These are phyloP conservation scores for Pediacus dermestoides DNA, from an alignment of 2,888 invertebrate genomes.

Conservation along the genomic window DNA sequence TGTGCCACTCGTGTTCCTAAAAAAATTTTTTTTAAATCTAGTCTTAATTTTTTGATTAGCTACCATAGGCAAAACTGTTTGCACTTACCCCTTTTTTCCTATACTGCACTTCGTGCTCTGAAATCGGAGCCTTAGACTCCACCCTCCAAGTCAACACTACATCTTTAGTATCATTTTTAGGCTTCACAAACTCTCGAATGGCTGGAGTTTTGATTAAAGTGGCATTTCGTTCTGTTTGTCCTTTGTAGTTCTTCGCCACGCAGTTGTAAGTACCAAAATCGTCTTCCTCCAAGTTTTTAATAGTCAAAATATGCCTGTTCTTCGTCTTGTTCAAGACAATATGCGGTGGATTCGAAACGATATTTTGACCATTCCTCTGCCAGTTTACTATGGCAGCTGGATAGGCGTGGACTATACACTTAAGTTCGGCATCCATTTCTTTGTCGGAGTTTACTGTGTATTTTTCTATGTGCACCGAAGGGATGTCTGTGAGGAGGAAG, in stretches of 20 bases:
- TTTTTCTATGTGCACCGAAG: slow-evolving; percentile 48
- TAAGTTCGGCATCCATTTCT: slow-evolving; percentile 46
- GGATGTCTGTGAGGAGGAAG: slow-evolving; percentile 50
- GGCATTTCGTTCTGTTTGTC: slow-evolving; percentile 39
- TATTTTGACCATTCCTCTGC: slow-evolving; percentile 40
- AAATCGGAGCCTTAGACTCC: slow-evolving; percentile 50
- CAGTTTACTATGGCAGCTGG: slow-evolving; percentile 46
- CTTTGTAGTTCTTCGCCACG: slow-evolving; percentile 45
- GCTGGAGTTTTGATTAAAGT: slow-evolving; percentile 40
- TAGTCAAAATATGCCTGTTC: slow-evolving; percentile 39
- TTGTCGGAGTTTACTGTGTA: slow-evolving; percentile 47
- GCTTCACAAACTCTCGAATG: slow-evolving; percentile 31
- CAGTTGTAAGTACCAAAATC: slow-evolving; percentile 52
- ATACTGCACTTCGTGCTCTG: slow-evolving; percentile 49
- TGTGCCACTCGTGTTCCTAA: slow-evolving; percentile 43
- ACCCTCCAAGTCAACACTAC: slow-evolving; percentile 50
- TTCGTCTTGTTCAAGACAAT: slow-evolving; percentile 31
- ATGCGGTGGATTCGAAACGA: too few relatives aligned
- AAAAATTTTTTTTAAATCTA: slow-evolving; percentile 15
- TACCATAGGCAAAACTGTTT: not conserved
- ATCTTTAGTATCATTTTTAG: slow-evolving; percentile 32
- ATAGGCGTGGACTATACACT: slow-evolving; percentile 49
- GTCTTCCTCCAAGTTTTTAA: slow-evolving; percentile 37
- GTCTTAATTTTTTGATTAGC: not conserved
- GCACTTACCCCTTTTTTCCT: slow-evolving; percentile 48